Conservation (phyloP, 92 coral and sea anemone genomes). For the Umimayanthus chanpuru region DNA sequence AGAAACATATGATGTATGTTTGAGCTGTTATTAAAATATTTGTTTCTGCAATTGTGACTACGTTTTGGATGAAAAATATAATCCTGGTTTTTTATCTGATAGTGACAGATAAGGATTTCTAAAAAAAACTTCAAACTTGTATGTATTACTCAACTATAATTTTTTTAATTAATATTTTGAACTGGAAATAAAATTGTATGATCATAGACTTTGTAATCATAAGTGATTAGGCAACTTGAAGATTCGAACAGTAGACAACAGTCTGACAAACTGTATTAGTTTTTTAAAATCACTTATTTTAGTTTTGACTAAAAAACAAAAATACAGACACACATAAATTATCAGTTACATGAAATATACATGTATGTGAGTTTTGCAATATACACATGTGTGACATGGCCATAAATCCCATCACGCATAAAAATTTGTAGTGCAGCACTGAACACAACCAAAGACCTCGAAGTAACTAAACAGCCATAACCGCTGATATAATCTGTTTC, state of each 20-base stretch:
- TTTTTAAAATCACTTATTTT: no score
- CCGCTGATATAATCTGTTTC: conserved; percentile 7
- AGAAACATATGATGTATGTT: no score
- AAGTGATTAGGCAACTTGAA: neutral
- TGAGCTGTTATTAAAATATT: neutral
- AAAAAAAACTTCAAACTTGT: neutral
- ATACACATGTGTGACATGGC: neutral
- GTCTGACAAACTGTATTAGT: neutral
- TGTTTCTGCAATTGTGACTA: no score
- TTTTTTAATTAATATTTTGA: no score
- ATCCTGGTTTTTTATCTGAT: neutral
- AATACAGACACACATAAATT: neutral
- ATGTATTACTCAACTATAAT: no score
- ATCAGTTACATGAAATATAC: neutral
- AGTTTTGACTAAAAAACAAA: no score
- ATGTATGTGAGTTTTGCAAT: neutral
- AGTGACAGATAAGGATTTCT: neutral
- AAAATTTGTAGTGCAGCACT: neutral
- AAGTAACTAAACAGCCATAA: conserved; percentile 1
- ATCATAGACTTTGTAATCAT: neutral
- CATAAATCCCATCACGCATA: neutral
- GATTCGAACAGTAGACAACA: neutral
- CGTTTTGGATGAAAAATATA: neutral
- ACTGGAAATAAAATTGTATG: neutral
- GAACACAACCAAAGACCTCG: neutral